phyloP scores from a whole-genome alignment of 2,888 invertebrate species.

The Hemicrepidius hirtus region DNA sequence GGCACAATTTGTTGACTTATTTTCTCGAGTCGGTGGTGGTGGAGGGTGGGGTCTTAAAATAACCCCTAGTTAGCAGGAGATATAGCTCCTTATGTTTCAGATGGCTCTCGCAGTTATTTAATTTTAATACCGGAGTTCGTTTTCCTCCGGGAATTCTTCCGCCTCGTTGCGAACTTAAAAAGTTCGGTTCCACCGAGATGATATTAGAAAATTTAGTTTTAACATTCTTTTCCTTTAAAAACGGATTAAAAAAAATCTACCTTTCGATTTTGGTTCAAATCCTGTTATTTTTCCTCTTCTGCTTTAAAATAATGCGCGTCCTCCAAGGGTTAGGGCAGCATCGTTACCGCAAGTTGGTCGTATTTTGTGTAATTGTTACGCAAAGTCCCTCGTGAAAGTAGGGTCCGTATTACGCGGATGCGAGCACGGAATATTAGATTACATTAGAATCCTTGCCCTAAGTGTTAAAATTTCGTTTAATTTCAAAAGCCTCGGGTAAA shows the following conservation, averaged over 20 bases:
- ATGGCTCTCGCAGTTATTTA: constrained; percentile 34
- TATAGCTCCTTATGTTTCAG: constrained; percentile 31
- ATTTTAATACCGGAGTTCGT: constrained; percentile 37
- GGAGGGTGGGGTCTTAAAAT: too few relatives aligned
- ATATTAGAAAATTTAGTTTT: constrained; percentile 17
- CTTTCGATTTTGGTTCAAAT: background rate
- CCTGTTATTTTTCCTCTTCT: background rate
- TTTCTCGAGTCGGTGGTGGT: constrained; percentile 8
- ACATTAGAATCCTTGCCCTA: constrained; percentile 25
- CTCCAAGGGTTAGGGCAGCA: constrained; percentile 6
- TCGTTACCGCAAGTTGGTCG: constrained; percentile 22
- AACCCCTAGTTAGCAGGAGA: constrained; percentile 30
- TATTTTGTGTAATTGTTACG: constrained; percentile 26
- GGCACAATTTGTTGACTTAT: constrained; percentile 25
- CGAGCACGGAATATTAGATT: constrained; percentile 21
- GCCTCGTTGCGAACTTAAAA: constrained; percentile 28
- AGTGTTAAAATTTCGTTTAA: constrained; percentile 12
- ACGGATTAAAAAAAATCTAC: constrained; percentile 6
- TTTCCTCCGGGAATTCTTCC: constrained; percentile 35
- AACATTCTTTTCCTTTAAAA: constrained; percentile 10
- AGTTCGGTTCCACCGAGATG: constrained; percentile 20
- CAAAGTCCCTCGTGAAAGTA: constrained; percentile 17
- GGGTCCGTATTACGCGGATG: constrained; percentile 4
- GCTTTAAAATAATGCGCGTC: background rate
- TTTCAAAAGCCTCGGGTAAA: constrained; percentile 11